Percentiles rank a stretch among this genome's conserved stretches.
phyloP scores from a whole-genome alignment of 2,113 vertebrate species.

The Probosciger aterrimus region DNA sequence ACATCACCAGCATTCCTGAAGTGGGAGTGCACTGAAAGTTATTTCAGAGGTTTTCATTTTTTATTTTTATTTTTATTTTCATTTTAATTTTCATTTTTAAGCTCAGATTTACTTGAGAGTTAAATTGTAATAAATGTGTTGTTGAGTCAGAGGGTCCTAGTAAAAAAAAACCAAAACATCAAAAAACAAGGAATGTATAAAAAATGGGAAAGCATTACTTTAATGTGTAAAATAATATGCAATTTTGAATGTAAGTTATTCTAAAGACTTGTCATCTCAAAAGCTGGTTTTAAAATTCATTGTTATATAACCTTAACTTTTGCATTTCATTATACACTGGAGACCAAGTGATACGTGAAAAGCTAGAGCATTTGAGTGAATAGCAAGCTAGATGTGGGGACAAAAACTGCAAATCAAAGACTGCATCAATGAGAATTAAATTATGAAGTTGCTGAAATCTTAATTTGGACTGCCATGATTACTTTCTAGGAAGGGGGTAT shows the following conservation, averaged over 20 bases:
- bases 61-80: background rate
- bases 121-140: background rate
- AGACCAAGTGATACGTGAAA: background rate
- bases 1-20: background rate
- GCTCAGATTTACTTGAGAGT: background rate
- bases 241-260: background rate
- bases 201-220: background rate
- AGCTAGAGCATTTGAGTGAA: background rate
- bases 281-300: background rate
- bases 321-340: background rate
- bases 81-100: background rate
- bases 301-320: background rate
- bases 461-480: background rate
- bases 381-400: background rate
- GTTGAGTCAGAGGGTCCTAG: background rate
- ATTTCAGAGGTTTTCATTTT: background rate
- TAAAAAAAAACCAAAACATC: background rate
- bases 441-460: background rate
- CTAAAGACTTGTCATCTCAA: background rate
- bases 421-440: background rate
- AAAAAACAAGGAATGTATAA: background rate
- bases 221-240: background rate
- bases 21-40: background rate
- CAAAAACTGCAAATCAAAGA: background rate
- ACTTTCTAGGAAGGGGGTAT: background rate